These are phyloP conservation scores for Octonoba sinensis DNA, from an alignment of 2,888 invertebrate genomes.

Conservation along the genomic window DNA sequence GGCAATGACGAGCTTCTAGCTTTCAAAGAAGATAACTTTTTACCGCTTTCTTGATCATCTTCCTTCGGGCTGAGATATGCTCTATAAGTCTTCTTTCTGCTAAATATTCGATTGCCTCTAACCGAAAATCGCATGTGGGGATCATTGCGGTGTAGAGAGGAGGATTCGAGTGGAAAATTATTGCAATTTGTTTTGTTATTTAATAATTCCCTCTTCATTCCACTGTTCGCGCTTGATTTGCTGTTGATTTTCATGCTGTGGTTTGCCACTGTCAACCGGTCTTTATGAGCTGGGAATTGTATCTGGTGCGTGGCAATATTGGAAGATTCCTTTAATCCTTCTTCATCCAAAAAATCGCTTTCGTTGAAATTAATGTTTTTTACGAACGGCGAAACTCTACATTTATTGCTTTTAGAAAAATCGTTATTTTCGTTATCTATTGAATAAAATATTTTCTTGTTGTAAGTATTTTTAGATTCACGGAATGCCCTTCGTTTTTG, in stretches of 20 bases:
- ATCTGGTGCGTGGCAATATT: no score
- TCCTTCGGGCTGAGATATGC: slow-evolving; percentile 26
- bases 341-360: no score
- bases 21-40: not conserved
- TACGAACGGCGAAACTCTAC: no score
- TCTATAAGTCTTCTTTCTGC: slow-evolving; percentile 32
- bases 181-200: not conserved
- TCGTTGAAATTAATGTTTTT: no score
- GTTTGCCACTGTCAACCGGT: not conserved
- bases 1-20: slow-evolving; percentile 39
- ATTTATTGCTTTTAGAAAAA: not conserved
- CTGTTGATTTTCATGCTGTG: not conserved
- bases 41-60: not conserved
- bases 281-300: no score
- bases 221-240: slow-evolving; percentile 9
- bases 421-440: not conserved
- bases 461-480: not conserved
- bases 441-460: slow-evolving; percentile 1
- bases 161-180: slow-evolving; percentile 20
- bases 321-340: no score
- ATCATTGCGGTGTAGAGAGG: slow-evolving; percentile 17
- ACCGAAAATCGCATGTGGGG: slow-evolving; percentile 33
- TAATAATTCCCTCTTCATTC: not conserved
- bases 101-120: slow-evolving; percentile 37
- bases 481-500: slow-evolving; percentile 24